phyloP scores from a whole-genome alignment of 2,797 vertebrate genomes.

The Crocodylus rhombifer region DNA sequence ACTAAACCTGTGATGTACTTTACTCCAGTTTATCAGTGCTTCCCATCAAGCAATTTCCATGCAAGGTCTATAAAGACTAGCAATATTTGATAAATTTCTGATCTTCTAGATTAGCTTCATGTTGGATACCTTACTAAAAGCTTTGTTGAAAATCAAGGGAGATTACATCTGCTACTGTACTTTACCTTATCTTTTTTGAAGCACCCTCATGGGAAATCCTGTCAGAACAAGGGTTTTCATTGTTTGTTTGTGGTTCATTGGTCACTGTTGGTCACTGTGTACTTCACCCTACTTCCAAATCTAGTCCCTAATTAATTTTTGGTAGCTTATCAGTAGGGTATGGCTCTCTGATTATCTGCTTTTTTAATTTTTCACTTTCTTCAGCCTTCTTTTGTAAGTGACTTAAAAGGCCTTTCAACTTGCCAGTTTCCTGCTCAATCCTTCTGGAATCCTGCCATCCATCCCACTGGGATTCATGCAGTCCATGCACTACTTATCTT shows the following conservation, averaged over 20 bases:
- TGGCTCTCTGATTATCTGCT: not conserved
- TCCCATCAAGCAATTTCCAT: not conserved
- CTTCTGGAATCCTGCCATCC: not conserved
- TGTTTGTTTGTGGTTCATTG: not conserved
- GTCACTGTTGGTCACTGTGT: not conserved
- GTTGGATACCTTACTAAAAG: not conserved
- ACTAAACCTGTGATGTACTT: not conserved
- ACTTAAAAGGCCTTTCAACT: not conserved
- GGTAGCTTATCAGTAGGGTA: not conserved
- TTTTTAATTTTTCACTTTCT: not conserved
- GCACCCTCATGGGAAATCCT: not conserved
- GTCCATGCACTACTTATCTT: not conserved
- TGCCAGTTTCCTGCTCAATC: not conserved
- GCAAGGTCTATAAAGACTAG: not conserved
- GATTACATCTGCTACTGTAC: not conserved
- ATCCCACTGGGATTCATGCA: not conserved
- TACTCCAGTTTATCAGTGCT: not conserved
- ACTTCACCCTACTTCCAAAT: not conserved
- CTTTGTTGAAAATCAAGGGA: not conserved
- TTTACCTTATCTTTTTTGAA: not conserved
- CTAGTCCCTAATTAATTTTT: not conserved
- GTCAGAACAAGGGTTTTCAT: not conserved
- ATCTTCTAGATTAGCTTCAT: not conserved
- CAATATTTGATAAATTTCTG: not conserved
- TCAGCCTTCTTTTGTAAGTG: rapidly evolving